Evolutionary conservation across 2,113 vertebrate genomes (phyloP).

Genomic region (Pavo muticus): DNA sequence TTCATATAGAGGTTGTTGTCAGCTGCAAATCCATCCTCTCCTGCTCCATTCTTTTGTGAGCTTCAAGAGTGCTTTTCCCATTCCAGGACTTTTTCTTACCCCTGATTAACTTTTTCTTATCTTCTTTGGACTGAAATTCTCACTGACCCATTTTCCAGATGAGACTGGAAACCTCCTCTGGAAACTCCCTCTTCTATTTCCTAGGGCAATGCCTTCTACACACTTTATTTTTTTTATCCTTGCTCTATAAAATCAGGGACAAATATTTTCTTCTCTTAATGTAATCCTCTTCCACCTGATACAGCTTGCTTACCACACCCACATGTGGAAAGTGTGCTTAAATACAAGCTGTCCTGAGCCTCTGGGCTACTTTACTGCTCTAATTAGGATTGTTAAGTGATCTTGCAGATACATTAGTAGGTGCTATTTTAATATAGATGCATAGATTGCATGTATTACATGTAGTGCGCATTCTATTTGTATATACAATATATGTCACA

Average conservation of each 20-base stretch:
- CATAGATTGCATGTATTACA: not conserved
- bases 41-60: not conserved
- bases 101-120: not conserved
- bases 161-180: not conserved
- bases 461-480: not conserved
- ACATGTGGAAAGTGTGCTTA: not conserved
- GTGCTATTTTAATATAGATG: not conserved
- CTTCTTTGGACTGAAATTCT: not conserved
- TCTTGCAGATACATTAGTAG: not conserved
- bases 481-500: not conserved
- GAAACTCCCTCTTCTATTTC: not conserved
- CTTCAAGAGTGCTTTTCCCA: not conserved
- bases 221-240: not conserved
- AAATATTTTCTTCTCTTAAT: not conserved
- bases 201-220: not conserved
- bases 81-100: not conserved
- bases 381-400: not conserved
- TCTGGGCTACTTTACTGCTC: not conserved
- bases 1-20: not conserved
- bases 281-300: not conserved
- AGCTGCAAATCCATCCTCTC: not conserved
- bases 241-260: not conserved
- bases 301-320: not conserved
- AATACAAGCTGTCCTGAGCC: not conserved
- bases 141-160: not conserved